phyloP scores from a whole-genome alignment of 1,140 invertebrate genomes.

The Dendrolimus kikuchii region DNA sequence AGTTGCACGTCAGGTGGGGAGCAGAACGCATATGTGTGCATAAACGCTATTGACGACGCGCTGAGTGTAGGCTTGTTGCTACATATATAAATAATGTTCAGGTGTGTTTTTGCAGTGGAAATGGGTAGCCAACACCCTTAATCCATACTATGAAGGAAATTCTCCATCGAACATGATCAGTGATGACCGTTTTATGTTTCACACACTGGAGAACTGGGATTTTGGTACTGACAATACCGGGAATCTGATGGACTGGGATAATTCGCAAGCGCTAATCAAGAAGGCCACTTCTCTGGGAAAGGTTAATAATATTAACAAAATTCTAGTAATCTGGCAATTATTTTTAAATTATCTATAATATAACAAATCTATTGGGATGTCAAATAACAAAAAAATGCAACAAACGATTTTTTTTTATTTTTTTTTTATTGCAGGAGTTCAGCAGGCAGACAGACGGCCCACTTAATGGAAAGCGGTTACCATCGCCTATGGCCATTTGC shows the following conservation, averaged over 20 bases:
- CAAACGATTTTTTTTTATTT: too few species aligned
- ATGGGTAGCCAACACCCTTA: slow-evolving; percentile 90
- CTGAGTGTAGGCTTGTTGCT: too few species aligned
- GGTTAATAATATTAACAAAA: slow-evolving; percentile 25
- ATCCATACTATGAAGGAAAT: slow-evolving; percentile 94
- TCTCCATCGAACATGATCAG: slow-evolving; percentile 80
- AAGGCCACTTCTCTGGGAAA: slow-evolving; percentile 47
- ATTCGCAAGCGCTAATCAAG: slow-evolving; percentile 76
- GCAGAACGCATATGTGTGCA: too few species aligned
- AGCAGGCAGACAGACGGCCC: too few species aligned
- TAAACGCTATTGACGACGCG: too few species aligned
- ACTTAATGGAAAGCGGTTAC: too few species aligned
- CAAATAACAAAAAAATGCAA: too few species aligned
- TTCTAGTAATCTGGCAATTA: neutral
- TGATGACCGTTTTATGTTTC: slow-evolving; percentile 89
- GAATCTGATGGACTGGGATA: slow-evolving; percentile 81
- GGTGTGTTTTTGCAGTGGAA: slow-evolving; percentile 76
- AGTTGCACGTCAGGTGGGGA: too few species aligned
- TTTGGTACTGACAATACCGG: slow-evolving; percentile 91
- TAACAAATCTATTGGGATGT: too few species aligned
- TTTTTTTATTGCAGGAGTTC: too few species aligned
- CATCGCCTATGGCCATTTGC: too few species aligned
- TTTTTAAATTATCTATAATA: neutral
- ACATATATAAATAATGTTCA: too few species aligned
- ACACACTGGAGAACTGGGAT: slow-evolving; percentile 85